Evolutionary conservation across 30 jellyfish, hydroid and myxozoan genomes (phyloP).

Genomic region (Hydractinia echinata): DNA sequence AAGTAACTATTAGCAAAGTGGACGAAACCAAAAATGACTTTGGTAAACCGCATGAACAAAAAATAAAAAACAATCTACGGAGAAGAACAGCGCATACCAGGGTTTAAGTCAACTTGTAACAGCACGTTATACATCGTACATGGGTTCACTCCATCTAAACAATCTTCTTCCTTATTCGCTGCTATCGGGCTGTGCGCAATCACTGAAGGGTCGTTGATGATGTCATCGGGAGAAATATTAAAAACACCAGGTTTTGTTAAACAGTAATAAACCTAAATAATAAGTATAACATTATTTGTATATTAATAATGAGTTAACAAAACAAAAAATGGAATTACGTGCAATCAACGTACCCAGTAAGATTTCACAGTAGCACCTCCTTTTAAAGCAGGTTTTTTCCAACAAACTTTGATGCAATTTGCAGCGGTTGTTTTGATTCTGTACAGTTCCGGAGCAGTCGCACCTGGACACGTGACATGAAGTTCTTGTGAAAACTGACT

Average conservation of each 20-base stretch:
- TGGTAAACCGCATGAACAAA: background rate
- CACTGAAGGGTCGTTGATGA: conserved; percentile 34
- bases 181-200: conserved; percentile 43
- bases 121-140: conserved; percentile 42
- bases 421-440: conserved; percentile 43
- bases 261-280: conserved; percentile 29
- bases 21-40: background rate
- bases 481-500: conserved; percentile 35
- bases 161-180: conserved; percentile 23
- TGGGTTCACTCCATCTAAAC: conserved; percentile 35
- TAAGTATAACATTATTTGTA: too few relatives aligned
- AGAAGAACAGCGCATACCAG: conserved; percentile 14
- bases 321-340: too few relatives aligned
- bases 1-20: background rate
- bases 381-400: conserved; percentile 40
- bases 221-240: conserved; percentile 27
- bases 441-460: conserved; percentile 22
- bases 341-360: conserved; percentile 25
- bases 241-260: conserved; percentile 31
- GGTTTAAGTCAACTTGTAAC: conserved; percentile 37
- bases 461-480: conserved; percentile 45
- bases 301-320: too few relatives aligned
- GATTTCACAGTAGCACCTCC: conserved; percentile 42
- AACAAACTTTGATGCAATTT: conserved; percentile 41
- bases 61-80: background rate